Evolutionary conservation across 1,140 invertebrate species (phyloP).

Genomic region (Pentalonia nigronervosa): DNA sequence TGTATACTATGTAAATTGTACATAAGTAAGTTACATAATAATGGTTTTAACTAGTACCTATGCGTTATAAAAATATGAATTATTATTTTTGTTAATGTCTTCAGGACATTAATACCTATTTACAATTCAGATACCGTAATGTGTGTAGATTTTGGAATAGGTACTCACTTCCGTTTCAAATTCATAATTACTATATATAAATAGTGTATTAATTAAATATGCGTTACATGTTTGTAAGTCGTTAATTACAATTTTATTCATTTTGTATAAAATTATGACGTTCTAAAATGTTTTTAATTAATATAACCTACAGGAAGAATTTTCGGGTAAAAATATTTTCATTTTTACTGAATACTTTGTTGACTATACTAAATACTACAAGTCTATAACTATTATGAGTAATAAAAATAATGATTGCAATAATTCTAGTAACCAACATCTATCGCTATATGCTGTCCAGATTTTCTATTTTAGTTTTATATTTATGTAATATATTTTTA

Average conservation of each 20-base stretch:
- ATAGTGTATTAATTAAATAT: neutral
- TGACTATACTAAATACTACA: neutral
- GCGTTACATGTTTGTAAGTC: neutral
- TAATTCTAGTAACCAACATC: neutral
- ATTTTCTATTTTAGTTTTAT: neutral
- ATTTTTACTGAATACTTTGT: neutral
- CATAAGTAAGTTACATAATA: too few relatives aligned
- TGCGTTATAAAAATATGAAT: neutral
- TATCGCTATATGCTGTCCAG: neutral
- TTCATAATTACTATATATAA: neutral
- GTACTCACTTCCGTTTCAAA: neutral
- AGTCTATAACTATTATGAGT: neutral
- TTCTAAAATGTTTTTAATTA: neutral
- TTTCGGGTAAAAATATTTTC: too few relatives aligned
- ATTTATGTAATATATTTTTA: too few relatives aligned
- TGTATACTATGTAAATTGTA: too few relatives aligned
- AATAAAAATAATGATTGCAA: too few relatives aligned
- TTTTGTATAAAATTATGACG: neutral
- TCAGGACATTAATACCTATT: neutral
- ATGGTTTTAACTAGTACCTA: neutral
- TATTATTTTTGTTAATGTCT: too few relatives aligned
- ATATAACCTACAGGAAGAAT: neutral
- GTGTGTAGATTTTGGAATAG: neutral
- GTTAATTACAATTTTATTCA: neutral
- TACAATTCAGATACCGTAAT: neutral